These are phyloP conservation scores for Coptotermes formosanus DNA, from an alignment of 1,140 invertebrate species.

Conservation along the genomic window DNA sequence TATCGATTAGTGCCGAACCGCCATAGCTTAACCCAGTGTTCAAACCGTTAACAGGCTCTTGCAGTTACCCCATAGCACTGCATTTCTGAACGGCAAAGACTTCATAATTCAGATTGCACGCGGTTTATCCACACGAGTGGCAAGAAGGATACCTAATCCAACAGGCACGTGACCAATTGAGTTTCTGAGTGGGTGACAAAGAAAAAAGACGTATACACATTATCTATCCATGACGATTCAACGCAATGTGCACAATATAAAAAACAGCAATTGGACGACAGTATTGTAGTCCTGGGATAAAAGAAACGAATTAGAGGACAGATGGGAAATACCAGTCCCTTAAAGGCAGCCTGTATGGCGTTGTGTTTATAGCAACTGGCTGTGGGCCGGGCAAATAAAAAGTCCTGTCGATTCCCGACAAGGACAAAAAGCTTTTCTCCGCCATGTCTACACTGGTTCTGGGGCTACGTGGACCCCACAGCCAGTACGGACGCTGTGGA, in stretches of 20 bases:
- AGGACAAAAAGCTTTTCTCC: too few relatives aligned
- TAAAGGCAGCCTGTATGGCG: too few relatives aligned
- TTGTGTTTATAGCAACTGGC: too few relatives aligned
- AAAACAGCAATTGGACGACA: background rate
- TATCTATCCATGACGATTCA: background rate
- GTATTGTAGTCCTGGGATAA: too few relatives aligned
- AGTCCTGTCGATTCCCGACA: too few relatives aligned
- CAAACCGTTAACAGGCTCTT: background rate
- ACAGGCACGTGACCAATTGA: background rate
- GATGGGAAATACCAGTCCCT: too few relatives aligned
- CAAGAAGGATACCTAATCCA: background rate
- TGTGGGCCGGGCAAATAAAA: too few relatives aligned
- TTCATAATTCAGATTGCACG: background rate
- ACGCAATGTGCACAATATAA: background rate
- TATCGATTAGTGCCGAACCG: background rate
- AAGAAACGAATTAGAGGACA: too few relatives aligned
- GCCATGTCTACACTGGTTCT: too few relatives aligned
- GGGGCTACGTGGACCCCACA: too few relatives aligned
- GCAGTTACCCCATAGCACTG: too few relatives aligned
- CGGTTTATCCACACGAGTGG: background rate
- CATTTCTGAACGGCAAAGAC: background rate
- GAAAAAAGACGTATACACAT: background rate
- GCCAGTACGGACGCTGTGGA: too few relatives aligned
- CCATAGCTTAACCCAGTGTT: background rate
- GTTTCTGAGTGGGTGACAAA: slow-evolving; percentile 13